A percentile compares a stretch with the other conserved stretches of the same genome.
phyloP scores from a whole-genome alignment of 37 sponge, comb jelly and placozoan genomes.

The Petrosia ficiformis region DNA sequence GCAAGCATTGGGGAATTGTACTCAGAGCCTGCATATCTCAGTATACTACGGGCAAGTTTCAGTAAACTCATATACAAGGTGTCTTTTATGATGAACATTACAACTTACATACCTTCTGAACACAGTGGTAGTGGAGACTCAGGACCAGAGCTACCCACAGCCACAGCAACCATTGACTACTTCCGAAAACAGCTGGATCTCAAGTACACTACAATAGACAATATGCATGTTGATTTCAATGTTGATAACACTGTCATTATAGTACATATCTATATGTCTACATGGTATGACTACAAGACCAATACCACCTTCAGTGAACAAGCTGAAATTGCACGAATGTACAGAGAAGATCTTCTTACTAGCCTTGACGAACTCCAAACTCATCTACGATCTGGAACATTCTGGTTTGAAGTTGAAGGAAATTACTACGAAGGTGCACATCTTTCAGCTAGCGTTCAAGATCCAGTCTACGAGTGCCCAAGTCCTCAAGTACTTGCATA shows the following conservation, averaged over 20 bases:
- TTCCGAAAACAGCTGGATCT: not conserved
- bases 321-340: not conserved
- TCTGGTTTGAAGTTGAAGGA: not conserved
- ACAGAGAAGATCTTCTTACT: not conserved
- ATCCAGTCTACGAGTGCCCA: not conserved
- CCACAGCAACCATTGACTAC: not conserved
- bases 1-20: conserved; percentile 1
- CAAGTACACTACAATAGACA: not conserved
- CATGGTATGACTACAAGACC: not conserved
- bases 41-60: conserved; percentile 11
- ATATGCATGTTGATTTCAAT: not conserved
- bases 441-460: not conserved
- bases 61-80: not conserved
- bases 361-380: not conserved
- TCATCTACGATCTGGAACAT: not conserved
- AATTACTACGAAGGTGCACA: not conserved
- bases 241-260: not conserved
- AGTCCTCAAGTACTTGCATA: not conserved
- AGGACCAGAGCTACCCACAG: not conserved
- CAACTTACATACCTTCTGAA: not conserved
- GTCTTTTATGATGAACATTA: not conserved
- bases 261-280: not conserved
- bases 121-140: not conserved
- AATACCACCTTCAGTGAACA: not conserved
- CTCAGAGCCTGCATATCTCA: conserved; percentile 22